Evolutionary conservation across 2,113 vertebrate genomes (phyloP).

Genomic region (Psilopsiagon aymara): DNA sequence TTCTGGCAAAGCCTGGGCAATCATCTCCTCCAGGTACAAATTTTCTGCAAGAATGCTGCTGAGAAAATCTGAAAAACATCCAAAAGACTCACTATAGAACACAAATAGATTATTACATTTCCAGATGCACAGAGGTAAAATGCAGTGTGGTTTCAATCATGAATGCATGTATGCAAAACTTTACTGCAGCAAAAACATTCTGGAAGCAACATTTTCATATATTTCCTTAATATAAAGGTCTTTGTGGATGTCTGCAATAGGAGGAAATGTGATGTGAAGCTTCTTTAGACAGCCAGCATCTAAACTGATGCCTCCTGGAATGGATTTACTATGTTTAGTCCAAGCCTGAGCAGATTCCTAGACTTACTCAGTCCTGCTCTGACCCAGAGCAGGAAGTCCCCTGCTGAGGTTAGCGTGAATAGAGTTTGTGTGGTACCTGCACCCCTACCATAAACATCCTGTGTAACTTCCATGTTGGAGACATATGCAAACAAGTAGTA

Average conservation of each 20-base stretch:
- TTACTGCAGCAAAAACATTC: neutral
- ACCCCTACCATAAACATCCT: neutral
- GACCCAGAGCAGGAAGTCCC: neutral
- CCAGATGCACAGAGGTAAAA: neutral
- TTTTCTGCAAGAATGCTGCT: neutral
- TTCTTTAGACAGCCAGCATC: fast-evolving
- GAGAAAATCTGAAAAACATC: neutral
- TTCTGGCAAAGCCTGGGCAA: neutral
- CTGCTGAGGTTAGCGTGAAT: neutral
- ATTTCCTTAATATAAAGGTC: neutral
- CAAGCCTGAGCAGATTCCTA: neutral
- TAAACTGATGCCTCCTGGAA: neutral
- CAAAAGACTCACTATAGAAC: neutral
- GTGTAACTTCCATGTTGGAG: neutral
- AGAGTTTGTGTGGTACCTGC: neutral
- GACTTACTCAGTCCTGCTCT: neutral
- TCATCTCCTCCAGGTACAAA: neutral
- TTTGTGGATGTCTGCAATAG: neutral
- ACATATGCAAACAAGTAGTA: neutral
- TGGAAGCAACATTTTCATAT: neutral
- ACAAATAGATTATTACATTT: neutral
- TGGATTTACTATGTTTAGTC: neutral
- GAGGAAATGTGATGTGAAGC: neutral
- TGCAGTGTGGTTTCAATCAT: neutral
- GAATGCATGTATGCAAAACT: neutral